phyloP scores from a whole-genome alignment of 2,113 vertebrate genomes.

The Centropus bengalensis region DNA sequence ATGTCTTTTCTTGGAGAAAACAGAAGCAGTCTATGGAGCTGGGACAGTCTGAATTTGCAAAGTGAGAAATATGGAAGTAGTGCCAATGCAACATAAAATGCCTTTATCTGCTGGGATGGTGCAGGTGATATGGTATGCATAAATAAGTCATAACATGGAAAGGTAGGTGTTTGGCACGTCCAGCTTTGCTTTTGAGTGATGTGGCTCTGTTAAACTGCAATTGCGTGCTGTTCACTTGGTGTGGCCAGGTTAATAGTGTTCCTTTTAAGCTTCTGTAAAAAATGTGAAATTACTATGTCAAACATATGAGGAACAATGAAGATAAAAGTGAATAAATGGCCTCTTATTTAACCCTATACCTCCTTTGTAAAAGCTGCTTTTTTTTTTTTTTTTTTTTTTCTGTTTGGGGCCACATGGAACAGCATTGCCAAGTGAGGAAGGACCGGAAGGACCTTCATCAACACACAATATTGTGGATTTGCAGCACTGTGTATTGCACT shows the following conservation, averaged over 20 bases:
- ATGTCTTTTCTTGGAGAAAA: not conserved
- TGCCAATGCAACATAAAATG: not conserved
- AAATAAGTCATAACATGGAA: not conserved
- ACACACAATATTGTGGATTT: not conserved
- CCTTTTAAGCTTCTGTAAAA: not conserved
- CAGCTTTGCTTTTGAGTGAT: not conserved
- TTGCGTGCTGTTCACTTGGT: not conserved
- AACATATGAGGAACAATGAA: not conserved
- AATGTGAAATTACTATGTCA: not conserved
- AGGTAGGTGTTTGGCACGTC: not conserved
- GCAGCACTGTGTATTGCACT: not conserved
- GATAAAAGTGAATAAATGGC: not conserved
- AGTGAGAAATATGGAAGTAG: not conserved
- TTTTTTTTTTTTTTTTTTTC: too few species aligned
- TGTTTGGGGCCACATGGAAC: too few species aligned
- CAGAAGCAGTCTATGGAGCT: not conserved
- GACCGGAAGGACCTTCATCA: not conserved
- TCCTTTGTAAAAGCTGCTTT: not conserved
- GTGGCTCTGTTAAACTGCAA: not conserved
- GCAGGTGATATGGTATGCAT: not conserved
- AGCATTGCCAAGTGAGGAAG: not conserved
- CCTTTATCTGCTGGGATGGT: not conserved
- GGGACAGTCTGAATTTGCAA: not conserved
- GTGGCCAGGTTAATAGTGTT: not conserved
- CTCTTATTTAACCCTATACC: not conserved